Percentiles rank a stretch among this genome's conserved stretches.
Evolutionary conservation across 2,113 vertebrate genomes (phyloP).

Genomic region (Patagioenas fasciata): DNA sequence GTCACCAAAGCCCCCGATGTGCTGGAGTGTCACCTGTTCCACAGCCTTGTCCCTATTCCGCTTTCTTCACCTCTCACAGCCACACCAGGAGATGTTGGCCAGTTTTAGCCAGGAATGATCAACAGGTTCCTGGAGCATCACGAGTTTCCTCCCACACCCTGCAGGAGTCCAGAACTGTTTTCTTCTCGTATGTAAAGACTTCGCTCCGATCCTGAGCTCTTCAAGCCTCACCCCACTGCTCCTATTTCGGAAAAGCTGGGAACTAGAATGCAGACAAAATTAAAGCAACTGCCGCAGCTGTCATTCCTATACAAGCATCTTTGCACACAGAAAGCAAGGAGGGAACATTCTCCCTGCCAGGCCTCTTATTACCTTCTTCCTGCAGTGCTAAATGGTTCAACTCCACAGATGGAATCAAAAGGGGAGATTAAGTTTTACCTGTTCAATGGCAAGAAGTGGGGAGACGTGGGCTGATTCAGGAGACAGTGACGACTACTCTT

Average conservation of each 20-base stretch:
- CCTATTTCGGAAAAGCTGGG: background rate
- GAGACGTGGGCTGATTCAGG: background rate
- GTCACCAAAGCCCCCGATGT: background rate
- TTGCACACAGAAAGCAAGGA: background rate
- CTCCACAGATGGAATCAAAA: background rate
- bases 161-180: background rate
- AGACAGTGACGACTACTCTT: background rate
- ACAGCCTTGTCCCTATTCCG: background rate
- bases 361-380: background rate
- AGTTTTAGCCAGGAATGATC: fast-evolving
- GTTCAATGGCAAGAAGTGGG: background rate
- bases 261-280: background rate
- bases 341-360: fast-evolving
- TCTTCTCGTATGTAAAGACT: background rate
- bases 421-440: background rate
- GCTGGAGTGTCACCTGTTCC: background rate
- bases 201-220: background rate
- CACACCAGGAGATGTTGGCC: background rate
- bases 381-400: background rate
- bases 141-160: background rate
- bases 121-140: background rate
- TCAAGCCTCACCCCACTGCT: background rate
- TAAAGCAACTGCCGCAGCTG: background rate
- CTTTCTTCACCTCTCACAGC: background rate
- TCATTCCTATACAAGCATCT: background rate